Conservation (phyloP, 2,113 vertebrate genomes). For the Colaptes auratus region DNA sequence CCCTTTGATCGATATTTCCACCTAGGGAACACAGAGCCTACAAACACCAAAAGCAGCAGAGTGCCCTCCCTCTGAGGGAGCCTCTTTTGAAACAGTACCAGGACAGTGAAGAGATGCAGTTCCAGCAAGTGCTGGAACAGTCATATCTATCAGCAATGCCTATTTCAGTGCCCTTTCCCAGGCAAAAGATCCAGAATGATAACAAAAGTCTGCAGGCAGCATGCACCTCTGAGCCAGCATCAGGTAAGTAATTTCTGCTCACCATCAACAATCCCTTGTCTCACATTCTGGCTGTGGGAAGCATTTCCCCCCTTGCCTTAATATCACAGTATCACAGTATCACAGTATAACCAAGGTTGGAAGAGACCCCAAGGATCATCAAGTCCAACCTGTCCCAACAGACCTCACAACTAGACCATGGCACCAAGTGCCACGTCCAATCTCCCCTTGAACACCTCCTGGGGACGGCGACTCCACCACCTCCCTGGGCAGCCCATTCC, state of each 20-base stretch:
- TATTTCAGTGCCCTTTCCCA: accelerated
- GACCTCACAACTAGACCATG: too few relatives aligned
- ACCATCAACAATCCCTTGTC: neutral
- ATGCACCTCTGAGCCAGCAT: neutral
- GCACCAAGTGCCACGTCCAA: too few relatives aligned
- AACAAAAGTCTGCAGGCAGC: neutral
- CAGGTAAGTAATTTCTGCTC: neutral
- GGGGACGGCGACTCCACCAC: too few relatives aligned
- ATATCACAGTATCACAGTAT: too few relatives aligned
- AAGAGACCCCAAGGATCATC: too few relatives aligned
- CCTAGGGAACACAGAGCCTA: neutral
- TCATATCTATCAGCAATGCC: neutral
- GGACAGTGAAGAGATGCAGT: neutral
- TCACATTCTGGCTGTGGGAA: neutral
- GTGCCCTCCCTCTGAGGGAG: neutral
- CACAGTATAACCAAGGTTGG: too few relatives aligned
- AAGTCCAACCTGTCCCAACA: too few relatives aligned
- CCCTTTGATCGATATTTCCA: accelerated
- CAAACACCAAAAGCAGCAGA: neutral
- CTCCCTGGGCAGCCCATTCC: too few relatives aligned
- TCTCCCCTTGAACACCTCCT: too few relatives aligned
- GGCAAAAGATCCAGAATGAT: neutral
- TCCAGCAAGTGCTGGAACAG: neutral
- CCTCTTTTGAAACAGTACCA: neutral
- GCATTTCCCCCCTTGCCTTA: neutral